Conservation (phyloP, 2,797 vertebrate species). For the Morus bassanus region DNA sequence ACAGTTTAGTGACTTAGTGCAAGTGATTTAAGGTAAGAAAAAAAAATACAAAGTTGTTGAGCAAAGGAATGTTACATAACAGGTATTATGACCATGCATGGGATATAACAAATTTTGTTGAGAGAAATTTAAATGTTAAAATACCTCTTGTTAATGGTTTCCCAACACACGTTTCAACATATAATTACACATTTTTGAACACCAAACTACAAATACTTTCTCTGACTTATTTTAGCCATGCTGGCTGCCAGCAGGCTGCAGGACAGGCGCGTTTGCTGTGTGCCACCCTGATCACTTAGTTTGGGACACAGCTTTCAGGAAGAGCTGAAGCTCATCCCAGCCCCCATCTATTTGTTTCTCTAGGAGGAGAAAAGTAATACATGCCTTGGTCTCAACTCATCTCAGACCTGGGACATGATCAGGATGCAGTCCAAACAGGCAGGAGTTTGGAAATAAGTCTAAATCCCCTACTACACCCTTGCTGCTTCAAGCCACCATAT, state of each 20-base stretch:
- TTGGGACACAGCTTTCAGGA: not conserved
- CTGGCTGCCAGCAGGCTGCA: not conserved
- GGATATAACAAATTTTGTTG: not conserved
- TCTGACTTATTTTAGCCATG: not conserved
- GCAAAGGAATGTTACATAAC: not conserved
- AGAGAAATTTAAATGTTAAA: not conserved
- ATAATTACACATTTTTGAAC: not conserved
- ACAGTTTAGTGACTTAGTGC: not conserved
- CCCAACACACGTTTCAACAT: not conserved
- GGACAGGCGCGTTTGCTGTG: not conserved
- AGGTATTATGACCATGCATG: not conserved
- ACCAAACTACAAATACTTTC: not conserved
- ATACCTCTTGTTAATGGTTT: not conserved
- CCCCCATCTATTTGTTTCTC: not conserved
- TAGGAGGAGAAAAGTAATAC: not conserved
- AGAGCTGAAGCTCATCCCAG: not conserved
- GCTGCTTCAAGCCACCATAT: not conserved
- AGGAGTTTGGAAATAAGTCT: not conserved
- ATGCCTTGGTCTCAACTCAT: not conserved
- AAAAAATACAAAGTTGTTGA: not conserved
- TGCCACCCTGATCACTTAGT: not conserved
- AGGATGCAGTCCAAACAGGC: not conserved
- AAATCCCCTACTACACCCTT: not conserved
- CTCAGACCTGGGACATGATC: not conserved
- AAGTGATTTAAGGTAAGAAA: not conserved